Evolutionary conservation across 2,888 invertebrate genomes (phyloP).

Genomic region (Tridacna crocea): DNA sequence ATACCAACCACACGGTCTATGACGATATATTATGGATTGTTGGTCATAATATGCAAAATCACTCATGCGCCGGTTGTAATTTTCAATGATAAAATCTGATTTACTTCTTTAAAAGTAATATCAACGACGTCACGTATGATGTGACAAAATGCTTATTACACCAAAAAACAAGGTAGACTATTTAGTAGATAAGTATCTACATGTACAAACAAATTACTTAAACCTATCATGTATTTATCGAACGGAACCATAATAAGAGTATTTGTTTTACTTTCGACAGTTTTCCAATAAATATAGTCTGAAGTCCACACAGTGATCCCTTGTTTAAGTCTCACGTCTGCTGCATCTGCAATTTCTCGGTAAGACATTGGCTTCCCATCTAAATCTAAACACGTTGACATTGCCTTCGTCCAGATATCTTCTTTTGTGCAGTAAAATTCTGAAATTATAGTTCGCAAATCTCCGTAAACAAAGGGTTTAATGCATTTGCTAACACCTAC

Average conservation of each 20-base stretch:
- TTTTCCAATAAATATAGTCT: not conserved
- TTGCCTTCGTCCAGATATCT: not conserved
- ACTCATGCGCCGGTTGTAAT: too few species aligned
- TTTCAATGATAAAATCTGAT: too few species aligned
- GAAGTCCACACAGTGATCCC: not conserved
- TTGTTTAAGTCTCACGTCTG: not conserved
- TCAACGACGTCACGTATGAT: too few species aligned
- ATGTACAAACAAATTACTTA: too few species aligned
- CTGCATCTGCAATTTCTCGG: not conserved
- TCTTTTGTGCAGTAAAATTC: slow-evolving; percentile 1
- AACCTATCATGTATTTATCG: too few species aligned
- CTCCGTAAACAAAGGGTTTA: not conserved
- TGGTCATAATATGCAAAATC: too few species aligned
- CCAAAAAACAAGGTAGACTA: too few species aligned
- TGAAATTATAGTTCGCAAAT: not conserved
- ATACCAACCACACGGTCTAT: too few species aligned
- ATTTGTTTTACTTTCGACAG: not conserved
- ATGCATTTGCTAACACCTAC: not conserved
- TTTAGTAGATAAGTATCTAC: too few species aligned
- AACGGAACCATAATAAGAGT: not conserved
- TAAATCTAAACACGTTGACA: not conserved
- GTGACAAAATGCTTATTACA: too few species aligned
- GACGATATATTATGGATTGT: too few species aligned
- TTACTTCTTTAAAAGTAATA: too few species aligned
- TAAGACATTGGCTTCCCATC: not conserved